These are phyloP conservation scores for Zoanthus gigantus DNA, from an alignment of 92 coral and sea anemone species.

Conservation along the genomic window DNA sequence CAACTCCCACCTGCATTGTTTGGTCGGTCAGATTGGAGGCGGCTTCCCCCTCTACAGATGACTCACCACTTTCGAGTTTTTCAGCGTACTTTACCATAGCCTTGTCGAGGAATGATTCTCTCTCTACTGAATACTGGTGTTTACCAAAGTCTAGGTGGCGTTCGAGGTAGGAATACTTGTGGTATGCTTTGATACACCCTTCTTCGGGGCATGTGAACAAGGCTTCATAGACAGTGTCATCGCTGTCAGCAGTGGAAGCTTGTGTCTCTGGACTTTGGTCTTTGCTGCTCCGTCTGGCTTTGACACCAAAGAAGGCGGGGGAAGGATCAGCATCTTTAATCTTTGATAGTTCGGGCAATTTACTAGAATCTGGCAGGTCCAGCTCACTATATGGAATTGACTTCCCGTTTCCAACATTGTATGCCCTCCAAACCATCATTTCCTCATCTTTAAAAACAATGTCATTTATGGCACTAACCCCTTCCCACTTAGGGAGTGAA, in stretches of 20 bases:
- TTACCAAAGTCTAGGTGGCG: too few relatives aligned
- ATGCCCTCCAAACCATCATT: slow-evolving; percentile 4
- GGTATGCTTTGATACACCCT: slow-evolving; percentile 13
- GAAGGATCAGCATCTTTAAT: neutral
- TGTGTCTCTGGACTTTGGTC: neutral
- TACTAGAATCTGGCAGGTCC: neutral
- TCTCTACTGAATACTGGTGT: neutral
- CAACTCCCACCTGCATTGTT: too few relatives aligned
- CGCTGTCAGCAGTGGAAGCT: neutral
- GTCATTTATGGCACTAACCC: neutral
- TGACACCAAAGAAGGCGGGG: neutral
- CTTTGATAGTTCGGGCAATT: neutral
- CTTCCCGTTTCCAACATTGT: neutral
- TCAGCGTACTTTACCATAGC: neutral
- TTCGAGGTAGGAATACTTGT: too few relatives aligned
- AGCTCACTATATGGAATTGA: neutral
- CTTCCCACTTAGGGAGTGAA: neutral
- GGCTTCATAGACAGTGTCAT: slow-evolving; percentile 51
- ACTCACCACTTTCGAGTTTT: neutral
- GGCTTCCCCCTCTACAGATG: neutral
- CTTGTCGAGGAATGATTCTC: slow-evolving; percentile 5
- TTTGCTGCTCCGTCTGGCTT: neutral
- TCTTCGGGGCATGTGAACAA: slow-evolving; percentile 48
- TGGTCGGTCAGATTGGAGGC: neutral
- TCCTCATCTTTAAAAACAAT: neutral